Conservation (phyloP, 2,888 invertebrate genomes). For the Rhingia rostrata region DNA sequence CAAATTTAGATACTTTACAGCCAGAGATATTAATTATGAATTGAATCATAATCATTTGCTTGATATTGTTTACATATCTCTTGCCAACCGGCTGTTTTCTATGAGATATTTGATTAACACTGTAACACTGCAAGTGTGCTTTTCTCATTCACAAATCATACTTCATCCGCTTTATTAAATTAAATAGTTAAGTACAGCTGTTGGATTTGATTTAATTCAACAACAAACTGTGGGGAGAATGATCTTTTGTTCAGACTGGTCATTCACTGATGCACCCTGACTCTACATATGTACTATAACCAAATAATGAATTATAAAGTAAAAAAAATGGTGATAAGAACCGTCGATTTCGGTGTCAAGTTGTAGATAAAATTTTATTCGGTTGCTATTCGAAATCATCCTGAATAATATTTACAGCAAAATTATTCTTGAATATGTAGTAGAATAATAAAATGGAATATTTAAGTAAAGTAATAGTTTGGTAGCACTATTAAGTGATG, state of each 20-base stretch:
- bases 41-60: conserved; percentile 4
- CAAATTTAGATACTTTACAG: conserved; percentile 2
- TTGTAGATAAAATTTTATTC: background rate
- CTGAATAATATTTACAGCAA: too few relatives aligned
- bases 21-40: conserved; percentile 1
- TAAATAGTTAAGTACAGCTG: conserved; percentile 11
- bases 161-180: conserved; percentile 23
- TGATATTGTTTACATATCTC: conserved; percentile 10
- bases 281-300: background rate
- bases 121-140: background rate
- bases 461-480: too few relatives aligned
- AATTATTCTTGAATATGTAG: too few relatives aligned
- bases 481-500: too few relatives aligned
- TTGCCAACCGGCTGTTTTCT: conserved; percentile 21
- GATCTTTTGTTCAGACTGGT: background rate
- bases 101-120: background rate
- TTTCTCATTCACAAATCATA: conserved; percentile 2
- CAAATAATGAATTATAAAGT: background rate
- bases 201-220: conserved; percentile 10
- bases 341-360: background rate
- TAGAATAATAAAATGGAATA: too few relatives aligned
- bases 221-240: background rate
- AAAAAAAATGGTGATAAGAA: too few relatives aligned
- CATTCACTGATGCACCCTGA: conserved; percentile 1
- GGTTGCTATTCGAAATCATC: too few relatives aligned